A percentile compares a stretch with the other conserved stretches of the same genome.
Evolutionary conservation across 2,113 vertebrate genomes (phyloP).

Genomic region (Alaudala cheleensis): DNA sequence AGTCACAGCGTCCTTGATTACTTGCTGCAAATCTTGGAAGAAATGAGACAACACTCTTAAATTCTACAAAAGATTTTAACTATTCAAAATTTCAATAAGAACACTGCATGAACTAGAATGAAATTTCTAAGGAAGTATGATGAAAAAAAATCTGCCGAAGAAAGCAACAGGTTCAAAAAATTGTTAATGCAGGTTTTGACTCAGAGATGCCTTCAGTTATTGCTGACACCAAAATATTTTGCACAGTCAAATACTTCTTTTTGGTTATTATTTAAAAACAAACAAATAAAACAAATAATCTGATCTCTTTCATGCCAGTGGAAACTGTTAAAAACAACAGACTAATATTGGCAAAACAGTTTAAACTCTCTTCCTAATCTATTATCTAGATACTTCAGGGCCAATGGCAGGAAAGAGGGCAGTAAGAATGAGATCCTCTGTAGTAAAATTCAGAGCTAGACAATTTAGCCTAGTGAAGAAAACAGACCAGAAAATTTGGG

Average conservation of each 20-base stretch:
- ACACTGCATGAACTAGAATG: constrained; percentile 15
- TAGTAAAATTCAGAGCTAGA: not conserved
- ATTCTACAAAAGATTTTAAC: constrained; percentile 2
- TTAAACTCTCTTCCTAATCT: not conserved
- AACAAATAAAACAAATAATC: not conserved
- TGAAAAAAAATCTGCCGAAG: not conserved
- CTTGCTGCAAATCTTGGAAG: constrained; percentile 27
- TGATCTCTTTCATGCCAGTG: not conserved
- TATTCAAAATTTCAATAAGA: constrained; percentile 40
- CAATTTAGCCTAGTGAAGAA: not conserved
- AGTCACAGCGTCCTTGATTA: not conserved
- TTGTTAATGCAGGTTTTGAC: constrained; percentile 36
- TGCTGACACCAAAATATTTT: not conserved
- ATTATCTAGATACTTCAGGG: not conserved
- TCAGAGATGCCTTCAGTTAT: constrained; percentile 2
- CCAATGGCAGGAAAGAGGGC: not conserved
- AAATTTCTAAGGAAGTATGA: constrained; percentile 33
- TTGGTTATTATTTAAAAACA: not conserved
- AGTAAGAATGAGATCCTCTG: not conserved
- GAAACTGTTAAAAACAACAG: constrained; percentile 23
- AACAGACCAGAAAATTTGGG: not conserved
- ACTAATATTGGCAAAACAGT: not conserved
- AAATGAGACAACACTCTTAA: not conserved
- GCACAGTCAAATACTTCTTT: not conserved
- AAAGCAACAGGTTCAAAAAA: constrained; percentile 27